Percentiles rank a stretch among this genome's conserved stretches.
These are phyloP conservation scores for Physella acuta DNA, from an alignment of 1,140 invertebrate genomes.

Conservation along the genomic window DNA sequence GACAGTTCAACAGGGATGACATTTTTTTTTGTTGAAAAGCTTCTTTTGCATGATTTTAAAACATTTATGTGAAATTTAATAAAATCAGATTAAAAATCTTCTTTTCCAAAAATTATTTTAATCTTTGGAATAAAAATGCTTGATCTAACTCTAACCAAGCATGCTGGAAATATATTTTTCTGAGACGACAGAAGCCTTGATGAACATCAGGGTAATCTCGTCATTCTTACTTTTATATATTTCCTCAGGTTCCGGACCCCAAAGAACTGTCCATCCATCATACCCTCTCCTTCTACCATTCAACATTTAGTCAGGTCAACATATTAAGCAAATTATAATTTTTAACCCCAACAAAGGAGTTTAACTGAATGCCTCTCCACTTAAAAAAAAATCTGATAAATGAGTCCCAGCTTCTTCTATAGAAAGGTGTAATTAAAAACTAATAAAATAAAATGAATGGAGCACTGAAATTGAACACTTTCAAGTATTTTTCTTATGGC, in stretches of 20 bases:
- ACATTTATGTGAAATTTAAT: no score
- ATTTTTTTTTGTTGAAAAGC: no score
- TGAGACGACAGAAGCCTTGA: neutral
- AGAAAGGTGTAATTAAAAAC: neutral
- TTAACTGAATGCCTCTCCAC: constrained; percentile 11
- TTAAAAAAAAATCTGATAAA: neutral
- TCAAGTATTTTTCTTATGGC: constrained; percentile 78
- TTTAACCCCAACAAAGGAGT: neutral
- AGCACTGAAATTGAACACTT: constrained; percentile 41
- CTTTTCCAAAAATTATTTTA: no score
- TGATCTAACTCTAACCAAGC: no score
- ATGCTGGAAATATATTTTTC: neutral
- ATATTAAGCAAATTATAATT: neutral
- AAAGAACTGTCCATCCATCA: neutral
- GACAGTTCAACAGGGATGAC: no score
- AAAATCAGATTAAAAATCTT: no score
- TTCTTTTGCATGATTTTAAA: no score
- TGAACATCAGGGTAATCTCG: neutral
- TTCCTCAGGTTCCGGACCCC: neutral
- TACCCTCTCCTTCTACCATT: no score
- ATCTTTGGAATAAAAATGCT: no score
- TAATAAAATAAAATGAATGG: constrained; percentile 7
- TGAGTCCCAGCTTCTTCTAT: neutral
- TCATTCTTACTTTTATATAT: neutral
- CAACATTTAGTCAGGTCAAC: neutral